These are phyloP conservation scores for Onychomys arenicola DNA, from an alignment of 2,797 vertebrate genomes.

Conservation along the genomic window DNA sequence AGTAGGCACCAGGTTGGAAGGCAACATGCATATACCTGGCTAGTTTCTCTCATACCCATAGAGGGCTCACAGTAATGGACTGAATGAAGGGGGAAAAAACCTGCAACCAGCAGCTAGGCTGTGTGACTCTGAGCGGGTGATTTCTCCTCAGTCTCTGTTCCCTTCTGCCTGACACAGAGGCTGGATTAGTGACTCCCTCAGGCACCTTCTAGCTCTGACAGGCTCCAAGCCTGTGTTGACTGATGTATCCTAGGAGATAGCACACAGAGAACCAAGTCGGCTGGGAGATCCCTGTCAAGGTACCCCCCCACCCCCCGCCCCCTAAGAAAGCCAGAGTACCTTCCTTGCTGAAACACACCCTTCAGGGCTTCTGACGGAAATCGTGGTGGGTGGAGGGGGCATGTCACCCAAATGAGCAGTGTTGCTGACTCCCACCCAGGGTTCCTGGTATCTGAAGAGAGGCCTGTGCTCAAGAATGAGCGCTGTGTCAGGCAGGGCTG, in stretches of 20 bases:
- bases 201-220: slow-evolving; percentile 80
- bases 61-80: neutral
- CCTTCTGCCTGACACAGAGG: slow-evolving; percentile 11
- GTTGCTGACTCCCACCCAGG: slow-evolving; percentile 28
- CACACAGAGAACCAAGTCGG: slow-evolving; percentile 71
- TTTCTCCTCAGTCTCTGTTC: slow-evolving; percentile 64
- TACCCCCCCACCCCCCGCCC: neutral
- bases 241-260: slow-evolving; percentile 83
- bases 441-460: slow-evolving; percentile 9
- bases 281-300: slow-evolving; percentile 75
- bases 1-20: neutral
- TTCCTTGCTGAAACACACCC: slow-evolving; percentile 61
- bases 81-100: neutral
- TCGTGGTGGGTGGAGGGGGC: slow-evolving; percentile 31
- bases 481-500: slow-evolving; percentile 21
- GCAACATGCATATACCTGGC: neutral
- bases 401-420: slow-evolving; percentile 29
- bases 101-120: slow-evolving; percentile 39
- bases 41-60: neutral
- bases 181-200: slow-evolving; percentile 75
- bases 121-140: slow-evolving; percentile 56
- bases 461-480: slow-evolving; percentile 48
- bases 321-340: slow-evolving; percentile 14
- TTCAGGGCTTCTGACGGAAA: slow-evolving; percentile 8
- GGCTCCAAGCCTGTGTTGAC: slow-evolving; percentile 77